Base-by-base conservation (phyloP, 2,113 vertebrate genomes). In the Clarias batrachus region DNA sequence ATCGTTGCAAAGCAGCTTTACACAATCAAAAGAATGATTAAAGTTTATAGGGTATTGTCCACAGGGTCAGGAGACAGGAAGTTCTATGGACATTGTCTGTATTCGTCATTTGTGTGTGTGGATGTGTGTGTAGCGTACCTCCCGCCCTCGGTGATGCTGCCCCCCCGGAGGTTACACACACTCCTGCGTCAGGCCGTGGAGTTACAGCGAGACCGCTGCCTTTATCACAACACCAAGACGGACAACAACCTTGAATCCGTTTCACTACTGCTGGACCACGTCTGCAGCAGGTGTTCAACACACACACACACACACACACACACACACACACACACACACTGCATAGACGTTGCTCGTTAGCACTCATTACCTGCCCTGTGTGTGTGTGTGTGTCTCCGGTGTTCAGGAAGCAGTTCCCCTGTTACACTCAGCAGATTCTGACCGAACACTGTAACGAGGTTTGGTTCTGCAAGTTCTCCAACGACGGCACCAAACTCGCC, bases 391-490 rank as follows among this genome's bases (percentile, higher is more conserved):
- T 86, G 4, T 83, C 6, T 83, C 19, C 41, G 13, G n/a, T 27
- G 48, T 73, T 86, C 93, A 99, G 98, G 96, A 99, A 98, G 91
- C 98, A 99, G 95, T 99, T 99, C 91, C 98, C 98, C 8, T 99
- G 98, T 94, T 99, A 98, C 92, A 99, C 98, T 71, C 98, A 99
- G 91, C 98, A 99, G 94, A 99, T 99, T 92, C 95, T 99, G 90
- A 99, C 98, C 23, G 98, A 99, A 87, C 98, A 99, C 93, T 99
- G 98, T 94, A 99, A 99, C 70, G 98, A 99, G 94, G 98, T 99
- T 78, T 99, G 98, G 98, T 99, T 99, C 95, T 99, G 98, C 95
- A 99, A 99, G 92, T 99, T 99, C 94, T 99, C 98, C 90, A 99
- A 99, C 2, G 97, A 99, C 4, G 98, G 98, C 96, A 99, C 97